Conservation (phyloP, 1,140 invertebrate genomes). For the Eciton burchellii region DNA sequence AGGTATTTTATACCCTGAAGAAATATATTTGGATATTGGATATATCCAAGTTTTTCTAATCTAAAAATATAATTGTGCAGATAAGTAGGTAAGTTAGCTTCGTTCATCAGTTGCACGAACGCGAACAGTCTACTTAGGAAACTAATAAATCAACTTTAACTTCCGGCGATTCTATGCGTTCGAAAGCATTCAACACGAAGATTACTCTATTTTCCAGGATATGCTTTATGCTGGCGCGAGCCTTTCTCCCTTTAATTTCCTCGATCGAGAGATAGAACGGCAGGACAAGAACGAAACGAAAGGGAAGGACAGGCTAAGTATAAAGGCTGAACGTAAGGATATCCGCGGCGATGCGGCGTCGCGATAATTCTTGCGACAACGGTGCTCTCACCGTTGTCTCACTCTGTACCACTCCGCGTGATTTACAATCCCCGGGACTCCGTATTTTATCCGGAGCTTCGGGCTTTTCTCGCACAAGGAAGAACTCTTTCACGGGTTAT, state of each 20-base stretch:
- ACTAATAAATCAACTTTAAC: no score
- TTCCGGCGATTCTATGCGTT: no score
- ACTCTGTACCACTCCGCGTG: neutral
- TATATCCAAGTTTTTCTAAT: no score
- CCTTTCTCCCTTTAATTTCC: neutral
- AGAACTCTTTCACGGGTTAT: slow-evolving; percentile 43
- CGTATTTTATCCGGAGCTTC: slow-evolving; percentile 3
- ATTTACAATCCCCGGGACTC: slow-evolving; percentile 34
- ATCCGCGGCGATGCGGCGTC: slow-evolving; percentile 2
- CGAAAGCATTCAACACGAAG: neutral
- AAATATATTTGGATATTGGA: neutral
- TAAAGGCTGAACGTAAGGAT: neutral
- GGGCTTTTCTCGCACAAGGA: neutral
- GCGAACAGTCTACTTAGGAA: no score
- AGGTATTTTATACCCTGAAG: neutral
- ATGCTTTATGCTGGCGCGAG: neutral
- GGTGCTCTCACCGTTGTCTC: slow-evolving; percentile 25
- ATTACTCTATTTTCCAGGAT: neutral
- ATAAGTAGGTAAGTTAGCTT: no score
- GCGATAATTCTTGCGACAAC: slow-evolving; percentile 36
- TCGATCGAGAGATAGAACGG: neutral
- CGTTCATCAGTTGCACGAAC: no score
- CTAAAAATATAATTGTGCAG: no score
- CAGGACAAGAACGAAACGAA: neutral
- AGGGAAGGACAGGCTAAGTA: neutral